phyloP scores from a whole-genome alignment of 2,888 invertebrate species.

The Tubiluchus corallicola region DNA sequence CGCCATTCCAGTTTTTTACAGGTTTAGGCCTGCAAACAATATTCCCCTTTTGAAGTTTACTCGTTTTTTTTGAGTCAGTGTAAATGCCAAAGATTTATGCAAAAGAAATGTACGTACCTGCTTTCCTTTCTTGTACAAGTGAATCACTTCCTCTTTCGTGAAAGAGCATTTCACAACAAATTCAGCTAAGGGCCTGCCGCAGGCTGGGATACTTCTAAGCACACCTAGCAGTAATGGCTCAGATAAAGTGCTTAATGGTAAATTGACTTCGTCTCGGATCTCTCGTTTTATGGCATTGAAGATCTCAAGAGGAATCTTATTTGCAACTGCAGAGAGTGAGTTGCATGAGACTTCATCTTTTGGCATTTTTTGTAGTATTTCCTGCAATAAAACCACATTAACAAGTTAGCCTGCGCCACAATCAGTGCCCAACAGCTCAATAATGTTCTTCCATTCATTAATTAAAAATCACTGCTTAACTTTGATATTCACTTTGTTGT shows the following conservation, averaged over 20 bases:
- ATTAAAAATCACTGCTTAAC: too few relatives aligned
- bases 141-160: background rate
- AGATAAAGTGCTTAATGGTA: slow-evolving; percentile 19
- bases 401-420: too few relatives aligned
- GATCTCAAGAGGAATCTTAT: slow-evolving; percentile 24
- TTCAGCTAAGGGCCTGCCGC: slow-evolving; percentile 28
- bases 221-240: slow-evolving; percentile 26
- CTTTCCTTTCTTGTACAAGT: background rate
- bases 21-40: too few relatives aligned
- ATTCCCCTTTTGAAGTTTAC: too few relatives aligned
- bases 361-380: background rate
- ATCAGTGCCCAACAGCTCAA: too few relatives aligned
- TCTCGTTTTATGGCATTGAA: slow-evolving; percentile 28
- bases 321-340: background rate
- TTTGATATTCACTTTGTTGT: too few relatives aligned
- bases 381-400: too few relatives aligned
- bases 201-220: slow-evolving; percentile 24
- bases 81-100: too few relatives aligned
- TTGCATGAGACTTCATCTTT: background rate
- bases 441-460: too few relatives aligned
- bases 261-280: slow-evolving; percentile 29
- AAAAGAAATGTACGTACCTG: too few relatives aligned
- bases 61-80: too few relatives aligned
- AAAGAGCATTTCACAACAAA: slow-evolving; percentile 21
- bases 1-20: too few relatives aligned